A percentile compares a stretch with the other conserved stretches of the same genome.
phyloP scores from a whole-genome alignment of 1,140 invertebrate genomes.

The Drosophila kepulauana region DNA sequence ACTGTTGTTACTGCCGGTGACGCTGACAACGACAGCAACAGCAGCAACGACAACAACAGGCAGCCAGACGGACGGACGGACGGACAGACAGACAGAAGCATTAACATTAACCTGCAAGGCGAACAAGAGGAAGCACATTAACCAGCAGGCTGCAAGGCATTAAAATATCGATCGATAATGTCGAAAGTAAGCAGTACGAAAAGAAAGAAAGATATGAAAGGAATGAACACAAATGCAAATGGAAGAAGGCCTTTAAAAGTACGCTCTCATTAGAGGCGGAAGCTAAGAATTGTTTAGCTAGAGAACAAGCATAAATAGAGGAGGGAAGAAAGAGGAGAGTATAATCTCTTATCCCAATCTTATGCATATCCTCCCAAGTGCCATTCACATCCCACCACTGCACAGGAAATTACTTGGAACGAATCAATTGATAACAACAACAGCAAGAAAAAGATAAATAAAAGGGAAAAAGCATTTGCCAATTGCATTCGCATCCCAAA shows the following conservation, averaged over 20 bases:
- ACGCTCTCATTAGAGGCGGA: too few species aligned
- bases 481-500: slow-evolving; percentile 52
- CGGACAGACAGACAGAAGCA: background rate
- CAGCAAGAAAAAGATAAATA: too few species aligned
- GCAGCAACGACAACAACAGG: background rate
- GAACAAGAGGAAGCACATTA: slow-evolving; percentile 22
- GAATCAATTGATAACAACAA: slow-evolving; percentile 68
- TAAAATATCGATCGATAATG: slow-evolving; percentile 67
- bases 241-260: background rate
- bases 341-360: too few species aligned
- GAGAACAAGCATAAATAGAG: too few species aligned
- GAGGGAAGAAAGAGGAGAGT: too few species aligned
- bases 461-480: slow-evolving; percentile 64
- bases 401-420: slow-evolving; percentile 73
- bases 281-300: too few species aligned
- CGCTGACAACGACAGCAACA: slow-evolving; percentile 26
- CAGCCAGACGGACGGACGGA: too few species aligned
- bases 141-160: slow-evolving; percentile 45
- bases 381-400: too few species aligned
- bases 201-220: background rate
- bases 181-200: slow-evolving; percentile 34
- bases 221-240: background rate
- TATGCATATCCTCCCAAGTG: too few species aligned
- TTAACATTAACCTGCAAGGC: slow-evolving; percentile 21
- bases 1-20: slow-evolving; percentile 41